Base-by-base conservation (phyloP, 1,140 invertebrate genomes). In the Drosophila santomea region DNA sequence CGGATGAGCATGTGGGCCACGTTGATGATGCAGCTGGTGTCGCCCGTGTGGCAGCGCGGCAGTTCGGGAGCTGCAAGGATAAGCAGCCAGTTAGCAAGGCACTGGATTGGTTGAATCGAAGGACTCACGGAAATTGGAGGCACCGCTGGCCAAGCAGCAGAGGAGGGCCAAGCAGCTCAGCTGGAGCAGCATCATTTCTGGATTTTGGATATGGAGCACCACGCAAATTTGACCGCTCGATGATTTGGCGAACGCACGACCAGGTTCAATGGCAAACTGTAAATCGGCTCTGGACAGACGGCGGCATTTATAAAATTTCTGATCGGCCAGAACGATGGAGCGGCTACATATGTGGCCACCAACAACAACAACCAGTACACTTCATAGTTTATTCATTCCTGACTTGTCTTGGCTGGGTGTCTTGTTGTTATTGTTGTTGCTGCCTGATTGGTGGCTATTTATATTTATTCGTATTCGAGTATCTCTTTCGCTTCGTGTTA, bases 181-280 rank as follows among this genome's bases (percentile, higher is more conserved):
- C 41, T 67, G 59, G 47, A 80, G 47, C 28, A 89, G 73, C 73
- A 79, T 54, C 32, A 62, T 89, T 23, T 20, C 20, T 20, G 20
- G 20, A 20, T 20, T 2, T 14, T 67, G 25, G 52, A 25, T 39
- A 32, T 10, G 12, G n/a, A 12, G 48, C 17, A 36, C 35, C 41
- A n/a, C 45, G 28, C 73, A 74, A 74, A 36, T 48, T 64, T 52
- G 60, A 58, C 51, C 63, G 47, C 48, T 51, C 58, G 45, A 55
- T 57, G 25, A 66, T 74, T 89, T 84, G 68, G 84, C 84, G 80
- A 91, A 81, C 82, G 83, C 85, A 79, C 81, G 84, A 80, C 83
- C 90, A 89, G 82, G 90, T 91, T 91, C 90, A 91, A 91, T 91
- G 90, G 74, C 90, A 91, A 91, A 91, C 90, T 91, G 90, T 89